A percentile compares a stretch with the other conserved stretches of the same genome.
Evolutionary conservation across 2,888 invertebrate species (phyloP).

Genomic region (Mylabris sibirica): DNA sequence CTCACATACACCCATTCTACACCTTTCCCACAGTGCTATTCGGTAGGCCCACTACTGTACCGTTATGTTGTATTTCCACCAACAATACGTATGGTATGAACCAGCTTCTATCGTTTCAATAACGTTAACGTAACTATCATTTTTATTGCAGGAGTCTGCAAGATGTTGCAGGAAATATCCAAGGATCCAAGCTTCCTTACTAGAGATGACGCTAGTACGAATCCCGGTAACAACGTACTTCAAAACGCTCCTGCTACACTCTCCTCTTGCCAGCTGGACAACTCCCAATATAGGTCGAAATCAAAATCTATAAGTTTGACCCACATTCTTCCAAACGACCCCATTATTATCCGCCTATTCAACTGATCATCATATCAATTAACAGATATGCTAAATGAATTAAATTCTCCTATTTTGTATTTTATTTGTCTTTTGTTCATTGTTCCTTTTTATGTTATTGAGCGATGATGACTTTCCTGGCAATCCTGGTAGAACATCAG

Average conservation of each 20-base stretch:
- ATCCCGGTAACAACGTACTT: neutral
- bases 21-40: constrained; percentile 1
- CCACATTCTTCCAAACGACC: neutral
- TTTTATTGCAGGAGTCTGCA: neutral
- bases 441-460: neutral
- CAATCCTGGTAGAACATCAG: neutral
- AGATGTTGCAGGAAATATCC: neutral
- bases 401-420: no score
- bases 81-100: no score
- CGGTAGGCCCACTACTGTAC: neutral
- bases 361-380: no score
- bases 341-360: no score
- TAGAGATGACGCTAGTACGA: neutral
- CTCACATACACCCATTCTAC: neutral
- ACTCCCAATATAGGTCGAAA: neutral
- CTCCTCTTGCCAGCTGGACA: neutral
- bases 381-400: no score
- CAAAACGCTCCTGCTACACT: neutral
- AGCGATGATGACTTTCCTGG: neutral
- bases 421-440: no score
- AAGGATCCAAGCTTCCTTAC: neutral
- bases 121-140: neutral
- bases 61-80: neutral
- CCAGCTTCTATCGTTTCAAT: no score
- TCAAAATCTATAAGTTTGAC: neutral